These are phyloP conservation scores for Lithobates sylvaticus DNA, from an alignment of 2,797 vertebrate species.

Conservation along the genomic window DNA sequence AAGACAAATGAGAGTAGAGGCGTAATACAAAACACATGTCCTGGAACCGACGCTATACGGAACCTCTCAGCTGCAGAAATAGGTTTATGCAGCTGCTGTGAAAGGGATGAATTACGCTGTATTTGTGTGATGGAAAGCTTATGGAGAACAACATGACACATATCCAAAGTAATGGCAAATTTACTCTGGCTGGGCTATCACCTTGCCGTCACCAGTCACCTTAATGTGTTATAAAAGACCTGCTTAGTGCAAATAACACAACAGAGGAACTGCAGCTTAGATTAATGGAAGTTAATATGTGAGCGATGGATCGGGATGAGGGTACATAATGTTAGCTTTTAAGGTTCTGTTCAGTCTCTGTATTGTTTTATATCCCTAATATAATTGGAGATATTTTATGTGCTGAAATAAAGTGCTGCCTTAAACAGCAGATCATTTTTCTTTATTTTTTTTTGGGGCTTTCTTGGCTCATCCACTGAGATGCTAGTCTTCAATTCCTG, in stretches of 20 bases:
- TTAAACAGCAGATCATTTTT: too few species aligned
- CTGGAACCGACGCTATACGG: background rate
- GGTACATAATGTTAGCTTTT: background rate
- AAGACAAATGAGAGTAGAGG: slow-evolving; percentile 16
- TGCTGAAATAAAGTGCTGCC: background rate
- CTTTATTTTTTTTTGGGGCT: too few species aligned
- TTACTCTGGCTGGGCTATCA: background rate
- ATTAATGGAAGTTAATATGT: background rate
- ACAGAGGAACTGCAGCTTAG: background rate
- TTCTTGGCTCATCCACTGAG: too few species aligned
- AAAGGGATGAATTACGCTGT: slow-evolving; percentile 6
- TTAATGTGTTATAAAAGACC: background rate
- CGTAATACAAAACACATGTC: slow-evolving; percentile 28
- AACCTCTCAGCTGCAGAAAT: background rate
- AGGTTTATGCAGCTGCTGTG: slow-evolving; percentile 6
- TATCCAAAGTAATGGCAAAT: background rate
- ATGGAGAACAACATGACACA: background rate
- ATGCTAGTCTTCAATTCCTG: too few species aligned
- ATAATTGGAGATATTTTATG: background rate
- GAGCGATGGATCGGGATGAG: background rate
- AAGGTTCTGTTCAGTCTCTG: background rate
- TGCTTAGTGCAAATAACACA: background rate
- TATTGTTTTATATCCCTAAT: background rate
- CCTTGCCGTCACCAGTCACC: slow-evolving; percentile 12
- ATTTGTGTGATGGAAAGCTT: background rate